Evolutionary conservation across 2,113 vertebrate genomes (phyloP), one percentile per base, ranked within the genome.

Genomic region (Dissostichus mawsoni): DNA sequence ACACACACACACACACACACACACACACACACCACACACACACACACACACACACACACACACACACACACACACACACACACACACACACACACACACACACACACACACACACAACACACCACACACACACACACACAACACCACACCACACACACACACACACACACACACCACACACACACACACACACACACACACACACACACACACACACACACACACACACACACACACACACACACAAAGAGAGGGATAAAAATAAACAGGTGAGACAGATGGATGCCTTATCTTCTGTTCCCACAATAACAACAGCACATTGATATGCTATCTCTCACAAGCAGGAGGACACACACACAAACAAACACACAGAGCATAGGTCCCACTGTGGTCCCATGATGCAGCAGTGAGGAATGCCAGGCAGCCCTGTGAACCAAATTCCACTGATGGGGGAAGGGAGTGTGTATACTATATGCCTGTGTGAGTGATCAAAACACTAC

Each of bases 351-450:
- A 61, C 23, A 33, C 23, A 59, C 57, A 36, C 61, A 75, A 33
- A 67, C 47, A 72, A 65, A 74, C 76, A 81, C 29, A 76, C 36
- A 65, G 3, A 14, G 56, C 48, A 81, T 41, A 41, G 36, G 36
- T 41, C 36, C 36, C 36, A 8, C 36, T 41, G 63, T 56, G 58
- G 78, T 89, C 89, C 84, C 85, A 91, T 88, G 85, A 91, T 90
- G 83, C 83, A 90, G 69, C 86, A 76, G 84, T 59, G 56, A 88
- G 86, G 91, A 94, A 94, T 94, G 89, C 86, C 88, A 90, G 85
- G 75, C 80, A 84, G 84, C 78, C 87, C 90, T 92, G 90, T 88
- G 91, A 94, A 93, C 76, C 77, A 74, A 91, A 94, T 95, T 94
- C 94, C 86, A 77, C 48, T 61, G 76, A 76, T 84, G 90, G 90